Evolutionary conservation across 2,797 vertebrate genomes (phyloP).

Genomic region (Enteromius fasciolatus): DNA sequence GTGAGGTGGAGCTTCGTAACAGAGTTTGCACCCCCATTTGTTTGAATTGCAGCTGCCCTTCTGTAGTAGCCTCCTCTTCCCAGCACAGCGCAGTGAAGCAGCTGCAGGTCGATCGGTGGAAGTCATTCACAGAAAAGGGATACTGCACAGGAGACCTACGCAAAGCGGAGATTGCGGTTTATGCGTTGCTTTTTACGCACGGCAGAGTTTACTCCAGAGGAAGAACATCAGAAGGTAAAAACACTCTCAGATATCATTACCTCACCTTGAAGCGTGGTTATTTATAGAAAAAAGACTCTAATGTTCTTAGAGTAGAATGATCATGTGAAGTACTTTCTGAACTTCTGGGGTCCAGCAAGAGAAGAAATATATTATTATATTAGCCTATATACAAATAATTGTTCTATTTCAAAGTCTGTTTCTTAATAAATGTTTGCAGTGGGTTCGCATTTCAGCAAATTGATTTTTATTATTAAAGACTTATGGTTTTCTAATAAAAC

Average conservation of each 20-base stretch:
- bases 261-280: neutral
- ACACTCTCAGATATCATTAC: neutral
- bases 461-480: neutral
- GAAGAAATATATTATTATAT: neutral
- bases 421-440: neutral
- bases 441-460: neutral
- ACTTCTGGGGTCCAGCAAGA: conserved; percentile 20
- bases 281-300: neutral
- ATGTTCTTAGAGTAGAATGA: conserved; percentile 5
- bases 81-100: conserved; percentile 71
- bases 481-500: neutral
- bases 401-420: neutral
- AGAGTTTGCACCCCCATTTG: conserved; percentile 54
- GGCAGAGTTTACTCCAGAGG: neutral
- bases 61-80: conserved; percentile 65
- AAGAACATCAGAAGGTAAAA: conserved; percentile 51
- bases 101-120: conserved; percentile 73
- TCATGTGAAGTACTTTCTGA: conserved; percentile 28
- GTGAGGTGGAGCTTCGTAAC: neutral
- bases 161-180: conserved; percentile 37
- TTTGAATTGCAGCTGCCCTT: conserved; percentile 59
- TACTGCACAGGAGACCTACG: conserved; percentile 35
- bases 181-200: conserved; percentile 23
- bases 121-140: conserved; percentile 67
- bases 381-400: neutral